A percentile compares a stretch with the other conserved stretches of the same genome.
These are phyloP conservation scores for Stomatorhinus walkeri DNA, from an alignment of 2,797 vertebrate species.

Conservation along the genomic window DNA sequence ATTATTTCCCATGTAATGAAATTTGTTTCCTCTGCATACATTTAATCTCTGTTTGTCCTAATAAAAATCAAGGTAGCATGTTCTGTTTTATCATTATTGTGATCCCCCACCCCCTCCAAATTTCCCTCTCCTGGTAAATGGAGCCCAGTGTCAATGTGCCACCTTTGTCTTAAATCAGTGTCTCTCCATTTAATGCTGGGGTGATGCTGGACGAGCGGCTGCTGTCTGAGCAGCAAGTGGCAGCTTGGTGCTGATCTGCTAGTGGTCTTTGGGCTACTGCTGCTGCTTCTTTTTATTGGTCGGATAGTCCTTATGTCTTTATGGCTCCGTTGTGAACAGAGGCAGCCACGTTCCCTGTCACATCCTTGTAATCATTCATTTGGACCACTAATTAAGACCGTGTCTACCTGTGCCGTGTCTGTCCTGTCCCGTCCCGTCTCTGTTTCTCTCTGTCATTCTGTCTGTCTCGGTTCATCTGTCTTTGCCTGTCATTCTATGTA, in stretches of 20 bases:
- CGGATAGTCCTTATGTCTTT: constrained; percentile 4
- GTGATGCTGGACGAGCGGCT: constrained; percentile 24
- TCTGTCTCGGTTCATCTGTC: background rate
- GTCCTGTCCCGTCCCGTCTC: background rate
- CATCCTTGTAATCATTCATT: constrained; percentile 16
- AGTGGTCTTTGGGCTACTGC: background rate
- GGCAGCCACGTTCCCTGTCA: background rate
- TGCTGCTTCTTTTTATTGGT: constrained; percentile 21
- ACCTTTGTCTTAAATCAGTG: constrained; percentile 28
- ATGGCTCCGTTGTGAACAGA: background rate
- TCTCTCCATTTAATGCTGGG: constrained; percentile 25
- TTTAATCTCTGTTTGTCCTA: background rate
- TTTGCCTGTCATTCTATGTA: background rate
- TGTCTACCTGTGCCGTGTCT: background rate
- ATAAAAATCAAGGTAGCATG: background rate
- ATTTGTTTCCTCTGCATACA: background rate
- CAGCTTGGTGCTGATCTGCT: background rate
- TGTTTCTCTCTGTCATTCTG: background rate
- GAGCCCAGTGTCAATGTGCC: background rate
- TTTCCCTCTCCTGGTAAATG: background rate
- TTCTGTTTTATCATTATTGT: background rate
- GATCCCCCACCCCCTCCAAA: background rate
- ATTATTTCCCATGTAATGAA: background rate
- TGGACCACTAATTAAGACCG: constrained; percentile 11
- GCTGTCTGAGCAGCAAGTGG: constrained; percentile 26